Percentiles rank a stretch among this genome's conserved stretches.
Conservation (phyloP, 2,113 vertebrate genomes). For the Sminthopsis crassicaudata region DNA sequence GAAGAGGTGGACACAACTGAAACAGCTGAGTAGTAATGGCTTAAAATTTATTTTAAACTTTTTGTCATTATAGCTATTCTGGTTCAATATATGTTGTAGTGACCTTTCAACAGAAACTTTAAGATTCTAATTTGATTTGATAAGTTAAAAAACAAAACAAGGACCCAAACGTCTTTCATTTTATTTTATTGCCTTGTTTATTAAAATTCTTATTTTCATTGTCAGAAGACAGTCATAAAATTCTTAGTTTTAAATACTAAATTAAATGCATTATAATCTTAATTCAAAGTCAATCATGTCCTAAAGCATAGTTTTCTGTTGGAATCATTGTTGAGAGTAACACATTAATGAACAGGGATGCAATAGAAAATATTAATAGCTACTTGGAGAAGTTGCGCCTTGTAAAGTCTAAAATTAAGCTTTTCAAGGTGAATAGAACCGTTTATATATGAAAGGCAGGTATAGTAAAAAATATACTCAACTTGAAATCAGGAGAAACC, state of each 20-base stretch:
- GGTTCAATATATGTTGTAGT: not conserved
- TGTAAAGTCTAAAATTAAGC: conserved; percentile 65
- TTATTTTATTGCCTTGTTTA: not conserved
- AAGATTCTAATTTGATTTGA: conserved; percentile 32
- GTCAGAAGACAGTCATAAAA: conserved; percentile 6
- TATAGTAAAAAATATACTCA: not conserved
- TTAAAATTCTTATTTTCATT: conserved; percentile 41
- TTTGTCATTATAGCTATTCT: not conserved
- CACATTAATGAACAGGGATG: conserved; percentile 52
- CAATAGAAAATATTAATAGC: conserved; percentile 60
- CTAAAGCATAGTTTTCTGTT: conserved; percentile 66
- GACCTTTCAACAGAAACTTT: conserved; percentile 41
- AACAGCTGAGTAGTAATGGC: not conserved
- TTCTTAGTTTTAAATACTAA: conserved; percentile 58
- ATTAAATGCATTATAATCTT: conserved; percentile 65
- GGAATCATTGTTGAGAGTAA: conserved; percentile 70
- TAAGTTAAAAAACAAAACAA: conserved; percentile 24
- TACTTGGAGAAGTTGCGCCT: conserved; percentile 61
- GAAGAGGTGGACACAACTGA: not conserved
- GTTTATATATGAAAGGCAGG: not conserved
- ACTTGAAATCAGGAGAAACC: not conserved
- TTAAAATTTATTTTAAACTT: conserved; percentile 47
- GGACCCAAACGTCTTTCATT: not conserved
- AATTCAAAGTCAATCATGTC: conserved; percentile 56
- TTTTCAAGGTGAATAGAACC: conserved; percentile 60